phyloP scores from a whole-genome alignment of 1,140 invertebrate species.

The Leptinotarsa texana region DNA sequence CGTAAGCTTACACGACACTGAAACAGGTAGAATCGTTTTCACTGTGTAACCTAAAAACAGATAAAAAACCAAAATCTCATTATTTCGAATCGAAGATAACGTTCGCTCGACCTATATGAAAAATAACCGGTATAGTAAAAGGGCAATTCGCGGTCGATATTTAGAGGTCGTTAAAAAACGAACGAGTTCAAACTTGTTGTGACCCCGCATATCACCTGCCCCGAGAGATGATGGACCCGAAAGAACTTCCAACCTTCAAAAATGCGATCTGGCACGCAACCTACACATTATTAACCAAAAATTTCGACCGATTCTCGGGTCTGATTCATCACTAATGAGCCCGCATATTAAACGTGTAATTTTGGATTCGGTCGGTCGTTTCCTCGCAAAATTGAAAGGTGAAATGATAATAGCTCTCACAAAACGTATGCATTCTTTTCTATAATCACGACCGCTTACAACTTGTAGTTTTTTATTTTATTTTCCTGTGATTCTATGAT shows the following conservation, averaged over 20 bases:
- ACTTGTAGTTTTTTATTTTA: no score
- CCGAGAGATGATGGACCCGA: neutral
- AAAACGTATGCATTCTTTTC: constrained; percentile 16
- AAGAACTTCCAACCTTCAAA: neutral
- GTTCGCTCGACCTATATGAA: neutral
- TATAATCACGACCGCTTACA: constrained; percentile 13
- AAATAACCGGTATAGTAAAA: neutral
- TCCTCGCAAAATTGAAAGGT: constrained; percentile 7
- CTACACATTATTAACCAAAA: constrained; percentile 17
- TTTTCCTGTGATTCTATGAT: no score
- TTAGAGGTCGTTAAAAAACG: constrained; percentile 5
- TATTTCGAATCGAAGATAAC: neutral
- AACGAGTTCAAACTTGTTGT: neutral
- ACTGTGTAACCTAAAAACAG: no score
- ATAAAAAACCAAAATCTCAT: neutral
- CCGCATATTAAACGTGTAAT: constrained; percentile 16
- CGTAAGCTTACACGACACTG: no score
- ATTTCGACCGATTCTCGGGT: neutral
- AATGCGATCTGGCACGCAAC: constrained; percentile 13
- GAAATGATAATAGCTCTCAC: neutral
- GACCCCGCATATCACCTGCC: neutral
- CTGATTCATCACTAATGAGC: constrained; percentile 17
- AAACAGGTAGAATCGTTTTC: no score
- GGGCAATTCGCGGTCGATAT: constrained; percentile 1
- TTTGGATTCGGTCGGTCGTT: constrained; percentile 5